Percentiles rank a stretch among this genome's conserved stretches.
phyloP scores from a whole-genome alignment of 2,797 vertebrate genomes.

The Rhinella marina region DNA sequence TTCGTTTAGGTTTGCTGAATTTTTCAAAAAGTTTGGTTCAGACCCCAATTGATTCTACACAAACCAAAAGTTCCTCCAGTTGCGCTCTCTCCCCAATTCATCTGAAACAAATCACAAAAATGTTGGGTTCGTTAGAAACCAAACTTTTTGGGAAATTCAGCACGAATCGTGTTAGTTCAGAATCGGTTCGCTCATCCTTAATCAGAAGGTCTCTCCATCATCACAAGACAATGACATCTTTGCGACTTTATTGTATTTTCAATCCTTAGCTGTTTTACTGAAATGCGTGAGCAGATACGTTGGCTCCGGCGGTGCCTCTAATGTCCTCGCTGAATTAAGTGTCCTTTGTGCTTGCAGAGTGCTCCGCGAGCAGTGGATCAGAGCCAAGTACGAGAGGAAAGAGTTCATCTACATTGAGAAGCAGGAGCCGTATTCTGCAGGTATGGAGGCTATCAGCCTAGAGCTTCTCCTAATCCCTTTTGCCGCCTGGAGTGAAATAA shows the following conservation, averaged over 20 bases:
- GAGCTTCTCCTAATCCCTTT: background rate
- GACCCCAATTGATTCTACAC: no score
- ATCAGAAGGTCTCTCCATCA: background rate
- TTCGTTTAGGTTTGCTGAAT: no score
- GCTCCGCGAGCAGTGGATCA: slow-evolving; percentile 90
- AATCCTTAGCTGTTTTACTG: background rate
- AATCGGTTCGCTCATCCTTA: no score
- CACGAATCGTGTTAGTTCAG: no score
- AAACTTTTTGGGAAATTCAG: no score
- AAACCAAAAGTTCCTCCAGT: no score
- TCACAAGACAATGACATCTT: background rate
- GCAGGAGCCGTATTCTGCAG: slow-evolving; percentile 92
- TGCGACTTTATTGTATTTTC: slow-evolving; percentile 7
- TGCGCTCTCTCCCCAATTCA: no score
- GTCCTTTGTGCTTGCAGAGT: slow-evolving; percentile 74
- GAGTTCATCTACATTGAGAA: slow-evolving; percentile 83
- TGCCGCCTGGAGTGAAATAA: background rate
- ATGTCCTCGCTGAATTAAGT: slow-evolving; percentile 14
- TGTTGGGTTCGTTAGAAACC: no score
- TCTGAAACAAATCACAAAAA: no score
- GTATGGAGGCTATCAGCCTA: slow-evolving; percentile 67
- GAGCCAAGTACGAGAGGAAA: slow-evolving; percentile 89
- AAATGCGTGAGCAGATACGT: background rate
- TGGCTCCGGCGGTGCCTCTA: slow-evolving; percentile 16
- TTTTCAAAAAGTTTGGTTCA: no score